These are phyloP conservation scores for Drosophila recens DNA, from an alignment of 2,888 invertebrate genomes.

Conservation along the genomic window DNA sequence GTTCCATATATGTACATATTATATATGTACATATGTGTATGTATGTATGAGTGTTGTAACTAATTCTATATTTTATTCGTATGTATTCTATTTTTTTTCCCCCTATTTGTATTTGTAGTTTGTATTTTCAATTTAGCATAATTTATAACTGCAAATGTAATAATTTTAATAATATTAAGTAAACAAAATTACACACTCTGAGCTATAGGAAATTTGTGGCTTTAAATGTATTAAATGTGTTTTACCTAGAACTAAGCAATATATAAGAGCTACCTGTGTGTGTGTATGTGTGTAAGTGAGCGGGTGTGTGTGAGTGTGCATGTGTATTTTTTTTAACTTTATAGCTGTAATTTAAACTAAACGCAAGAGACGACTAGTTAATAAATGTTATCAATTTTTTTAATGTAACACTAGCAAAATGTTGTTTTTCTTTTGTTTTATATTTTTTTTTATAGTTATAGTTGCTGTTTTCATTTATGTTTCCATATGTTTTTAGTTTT, in stretches of 20 bases:
- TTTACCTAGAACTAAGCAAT: slow-evolving; percentile 39
- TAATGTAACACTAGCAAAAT: slow-evolving; percentile 13
- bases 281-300: background rate
- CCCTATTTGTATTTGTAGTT: slow-evolving; percentile 15
- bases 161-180: slow-evolving; percentile 21
- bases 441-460: too few relatives aligned
- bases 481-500: background rate
- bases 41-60: slow-evolving; percentile 15
- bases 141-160: slow-evolving; percentile 33
- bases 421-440: slow-evolving; percentile 15
- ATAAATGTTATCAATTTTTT: slow-evolving; percentile 41
- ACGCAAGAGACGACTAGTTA: too few relatives aligned
- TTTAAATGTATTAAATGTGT: slow-evolving; percentile 64
- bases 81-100: slow-evolving; percentile 3
- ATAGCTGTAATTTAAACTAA: slow-evolving; percentile 35
- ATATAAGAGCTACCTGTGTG: slow-evolving; percentile 13
- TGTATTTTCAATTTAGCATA: slow-evolving; percentile 41
- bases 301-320: background rate
- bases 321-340: slow-evolving; percentile 26
- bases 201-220: slow-evolving; percentile 61
- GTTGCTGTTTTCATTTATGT: background rate
- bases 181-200: slow-evolving; percentile 41
- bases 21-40: slow-evolving; percentile 28
- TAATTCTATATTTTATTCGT: slow-evolving; percentile 10
- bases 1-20: slow-evolving; percentile 34